Percentiles rank a stretch among this genome's conserved stretches.
Evolutionary conservation across 2,888 invertebrate genomes (phyloP).

Genomic region (Meteorus cinctellus): DNA sequence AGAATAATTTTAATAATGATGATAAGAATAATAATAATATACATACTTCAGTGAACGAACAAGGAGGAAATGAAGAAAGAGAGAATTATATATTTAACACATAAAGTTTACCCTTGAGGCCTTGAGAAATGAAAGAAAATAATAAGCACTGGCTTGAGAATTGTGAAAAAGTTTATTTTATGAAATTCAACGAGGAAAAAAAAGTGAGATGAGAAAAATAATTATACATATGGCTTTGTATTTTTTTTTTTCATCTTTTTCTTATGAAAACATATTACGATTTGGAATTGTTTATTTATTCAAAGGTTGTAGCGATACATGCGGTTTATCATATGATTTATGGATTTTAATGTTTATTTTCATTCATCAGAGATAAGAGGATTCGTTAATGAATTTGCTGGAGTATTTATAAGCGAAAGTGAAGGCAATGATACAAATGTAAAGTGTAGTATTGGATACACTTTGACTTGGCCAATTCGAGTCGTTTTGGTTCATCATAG

Average conservation of each 20-base stretch:
- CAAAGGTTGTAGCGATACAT: not conserved
- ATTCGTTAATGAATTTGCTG: conserved; percentile 12
- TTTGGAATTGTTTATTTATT: not conserved
- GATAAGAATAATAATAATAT: not conserved
- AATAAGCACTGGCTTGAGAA: conserved; percentile 10
- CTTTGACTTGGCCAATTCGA: conserved; percentile 19
- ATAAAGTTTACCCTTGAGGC: conserved; percentile 17
- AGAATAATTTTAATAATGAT: conserved; percentile 18
- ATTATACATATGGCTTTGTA: not conserved
- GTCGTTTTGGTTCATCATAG: conserved; percentile 36
- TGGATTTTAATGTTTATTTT: not conserved
- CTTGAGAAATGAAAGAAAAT: conserved; percentile 17
- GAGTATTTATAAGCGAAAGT: conserved; percentile 22
- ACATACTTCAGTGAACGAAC: not conserved
- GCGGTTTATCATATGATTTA: not conserved
- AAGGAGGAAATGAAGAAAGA: conserved; percentile 6
- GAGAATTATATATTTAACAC: not conserved
- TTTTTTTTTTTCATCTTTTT: too few species aligned
- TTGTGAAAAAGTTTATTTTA: not conserved
- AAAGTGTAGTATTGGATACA: conserved; percentile 14
- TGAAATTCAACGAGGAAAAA: not conserved
- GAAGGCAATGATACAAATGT: not conserved
- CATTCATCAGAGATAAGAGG: not conserved
- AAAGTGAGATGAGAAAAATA: not conserved
- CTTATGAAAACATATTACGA: not conserved